Evolutionary conservation across 2,888 invertebrate species (phyloP).

Genomic region (Agonopterix subpropinquella): DNA sequence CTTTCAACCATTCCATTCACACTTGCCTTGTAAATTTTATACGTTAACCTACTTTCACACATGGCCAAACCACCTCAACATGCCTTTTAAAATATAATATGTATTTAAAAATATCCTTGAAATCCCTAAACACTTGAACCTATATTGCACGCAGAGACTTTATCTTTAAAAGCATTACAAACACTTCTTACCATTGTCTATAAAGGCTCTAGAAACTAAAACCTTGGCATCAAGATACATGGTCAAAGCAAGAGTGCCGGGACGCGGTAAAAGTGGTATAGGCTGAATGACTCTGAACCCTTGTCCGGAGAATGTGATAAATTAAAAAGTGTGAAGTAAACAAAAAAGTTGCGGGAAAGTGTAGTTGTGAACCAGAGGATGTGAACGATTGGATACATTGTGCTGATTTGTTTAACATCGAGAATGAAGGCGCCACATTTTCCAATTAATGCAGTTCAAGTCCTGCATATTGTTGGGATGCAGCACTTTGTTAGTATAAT

Average conservation of each 20-base stretch:
- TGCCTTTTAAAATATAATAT: too few relatives aligned
- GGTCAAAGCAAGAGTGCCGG: conserved; percentile 28
- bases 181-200: too few relatives aligned
- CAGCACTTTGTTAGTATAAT: conserved; percentile 58
- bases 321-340: conserved; percentile 1
- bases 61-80: too few relatives aligned
- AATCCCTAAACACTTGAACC: background rate
- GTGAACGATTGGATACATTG: background rate
- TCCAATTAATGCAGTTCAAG: conserved; percentile 46
- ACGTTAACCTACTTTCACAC: too few relatives aligned
- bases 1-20: too few relatives aligned
- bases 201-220: too few relatives aligned
- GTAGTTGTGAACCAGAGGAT: background rate
- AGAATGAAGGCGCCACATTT: conserved; percentile 24
- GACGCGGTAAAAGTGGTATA: conserved; percentile 44
- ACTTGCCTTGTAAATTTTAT: too few relatives aligned
- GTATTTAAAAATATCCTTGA: background rate
- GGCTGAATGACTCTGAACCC: conserved; percentile 31
- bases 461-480: conserved; percentile 50
- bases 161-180: background rate
- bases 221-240: conserved; percentile 27
- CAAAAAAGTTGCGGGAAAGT: background rate
- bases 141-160: background rate
- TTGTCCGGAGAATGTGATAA: conserved; percentile 8
- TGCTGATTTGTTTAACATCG: background rate